Evolutionary conservation across 1,140 invertebrate genomes (phyloP).

Genomic region (Melipona quadrifasciata): DNA sequence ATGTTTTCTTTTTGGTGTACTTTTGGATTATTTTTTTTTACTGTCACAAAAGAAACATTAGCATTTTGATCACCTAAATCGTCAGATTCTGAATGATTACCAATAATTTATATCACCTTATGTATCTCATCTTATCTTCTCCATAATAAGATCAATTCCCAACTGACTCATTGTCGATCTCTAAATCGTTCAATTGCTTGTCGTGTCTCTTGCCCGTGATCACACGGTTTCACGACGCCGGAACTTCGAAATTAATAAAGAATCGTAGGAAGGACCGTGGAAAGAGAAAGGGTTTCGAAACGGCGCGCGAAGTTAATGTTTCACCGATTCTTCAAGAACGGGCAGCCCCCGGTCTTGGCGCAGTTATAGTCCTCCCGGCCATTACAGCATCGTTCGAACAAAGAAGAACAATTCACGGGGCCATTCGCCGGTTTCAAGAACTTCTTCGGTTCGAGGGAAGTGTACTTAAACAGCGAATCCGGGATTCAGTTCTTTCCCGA

Average conservation of each 20-base stretch:
- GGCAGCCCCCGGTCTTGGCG: constrained; percentile 14
- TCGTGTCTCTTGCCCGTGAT: not conserved
- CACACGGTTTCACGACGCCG: not conserved
- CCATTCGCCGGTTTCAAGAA: constrained; percentile 73
- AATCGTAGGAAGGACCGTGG: not conserved
- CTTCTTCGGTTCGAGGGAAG: constrained; percentile 65
- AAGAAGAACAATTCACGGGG: constrained; percentile 69
- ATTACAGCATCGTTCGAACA: constrained; percentile 62
- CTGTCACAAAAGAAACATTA: no score
- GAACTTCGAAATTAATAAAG: not conserved
- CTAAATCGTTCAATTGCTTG: no score
- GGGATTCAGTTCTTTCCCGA: constrained; percentile 47
- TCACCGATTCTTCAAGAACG: constrained; percentile 23
- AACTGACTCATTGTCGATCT: no score
- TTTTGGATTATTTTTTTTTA: no score
- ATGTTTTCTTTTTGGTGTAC: no score
- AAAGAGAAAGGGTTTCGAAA: not conserved
- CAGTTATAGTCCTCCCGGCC: constrained; percentile 66
- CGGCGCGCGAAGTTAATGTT: constrained; percentile 46
- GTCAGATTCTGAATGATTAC: no score
- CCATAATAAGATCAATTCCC: no score
- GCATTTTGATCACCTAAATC: no score
- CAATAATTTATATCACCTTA: no score
- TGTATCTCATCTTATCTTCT: no score
- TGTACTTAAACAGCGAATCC: constrained; percentile 70